Evolutionary conservation across 2,797 vertebrate genomes (phyloP), one percentile per base, ranked within the genome.

Genomic region (Peromyscus aztecus): DNA sequence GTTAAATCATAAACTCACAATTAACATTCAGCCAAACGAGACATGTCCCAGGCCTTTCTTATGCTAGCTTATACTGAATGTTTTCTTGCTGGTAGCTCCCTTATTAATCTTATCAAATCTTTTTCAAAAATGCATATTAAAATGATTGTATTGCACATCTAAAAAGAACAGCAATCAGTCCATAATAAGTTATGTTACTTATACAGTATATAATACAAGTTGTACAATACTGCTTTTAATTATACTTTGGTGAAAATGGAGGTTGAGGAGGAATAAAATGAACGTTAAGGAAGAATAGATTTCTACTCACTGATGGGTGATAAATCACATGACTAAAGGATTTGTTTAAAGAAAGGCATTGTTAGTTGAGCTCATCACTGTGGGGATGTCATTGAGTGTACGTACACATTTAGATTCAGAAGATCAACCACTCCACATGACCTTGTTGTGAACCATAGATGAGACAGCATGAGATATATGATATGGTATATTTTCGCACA

Each of bases 11-110:
- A 87, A 82, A 65, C 10, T 29, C 7, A 31, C 83, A 49, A 89
- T 78, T 84, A 90, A 89, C 59, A 94, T 86, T 94, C 11, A 71
- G 19, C 59, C 7, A 34, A 87, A 13, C 76, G 88, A 85, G 17
- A 89, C 27, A 37, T 91, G 40, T 67, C 65, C 29, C 57, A 59
- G 65, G 34, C 67, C 55, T 94, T 93, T 21, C 4, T 11, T 69
- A 80, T 29, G 80, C 11, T 2, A 90, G n/a, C 4, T 96, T 40
- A 89, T 77, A 14, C 34, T 82, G 63, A 57, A n/a, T n/a, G 6
- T 84, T 93, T 57, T 85, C 63, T 92, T 95, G 14, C 16, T 67
- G 5, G 0, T 55, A 75, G 40, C 31, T 31, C 4, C 34, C 52
- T 57, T 81, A 57, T 57, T 81, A 57, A 77, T 49, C 43, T 19